Base-by-base conservation (phyloP, 2,888 invertebrate species). In the Herminia tarsipennalis region DNA sequence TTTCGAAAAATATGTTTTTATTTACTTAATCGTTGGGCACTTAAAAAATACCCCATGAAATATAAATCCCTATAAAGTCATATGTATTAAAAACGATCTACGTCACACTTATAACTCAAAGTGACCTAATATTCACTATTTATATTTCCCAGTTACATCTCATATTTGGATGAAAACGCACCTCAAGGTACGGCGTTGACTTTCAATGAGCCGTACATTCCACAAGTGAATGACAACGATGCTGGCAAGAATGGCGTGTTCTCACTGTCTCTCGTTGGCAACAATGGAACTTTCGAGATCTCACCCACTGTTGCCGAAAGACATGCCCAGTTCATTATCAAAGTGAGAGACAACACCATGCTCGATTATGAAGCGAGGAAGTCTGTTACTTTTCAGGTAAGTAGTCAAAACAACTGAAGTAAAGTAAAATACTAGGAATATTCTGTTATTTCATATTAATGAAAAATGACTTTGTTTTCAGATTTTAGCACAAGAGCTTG, bases 251-350 rank as follows among this genome's bases (percentile, higher is more conserved):
- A 95, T 66, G 96, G 96, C 3, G 95, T 97, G 4, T 96, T 97
- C 75, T 94, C 96, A 0, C 86, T 98, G 18, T 93, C 94, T 22
- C 83, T 98, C 56, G 92, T 94, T 8, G 95, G 95, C 47, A 96
- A 96, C 78, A 97, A 97, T 78, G 96, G 95, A 21, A 97, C 97
- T 2, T 98, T 98, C 76, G 97, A 97, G 80, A 95, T 98, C 43
- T 93, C 94, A 3, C 98, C 98, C 0, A 94, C 94, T 20, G 96
- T 96, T 1, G 96, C 96, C 0, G 96, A 97, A 76, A 94, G 96
- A 47, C 93, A 94, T 53, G 94, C 95, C 1, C 94, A 94, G 64
- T 98, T 98, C 76, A 93, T 95, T 37, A 94, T 99, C 55, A 94
- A 94, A 75, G 97, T 98, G 16, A 94, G 96, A 49, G 96, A 98